Evolutionary conservation across 1,140 invertebrate species (phyloP).

Genomic region (Protaetia brevitarsis): DNA sequence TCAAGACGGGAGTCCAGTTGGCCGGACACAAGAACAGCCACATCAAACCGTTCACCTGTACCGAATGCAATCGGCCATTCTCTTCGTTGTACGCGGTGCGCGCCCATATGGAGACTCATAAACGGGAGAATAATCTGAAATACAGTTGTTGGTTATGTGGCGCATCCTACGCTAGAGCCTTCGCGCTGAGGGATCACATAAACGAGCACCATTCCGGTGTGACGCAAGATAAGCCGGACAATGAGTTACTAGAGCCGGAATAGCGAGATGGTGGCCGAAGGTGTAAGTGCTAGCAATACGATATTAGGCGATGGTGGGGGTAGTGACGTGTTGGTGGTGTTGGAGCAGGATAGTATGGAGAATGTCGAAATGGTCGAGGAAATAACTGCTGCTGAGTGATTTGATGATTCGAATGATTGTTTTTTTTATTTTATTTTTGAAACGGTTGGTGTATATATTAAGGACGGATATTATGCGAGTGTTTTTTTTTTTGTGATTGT

Average conservation of each 20-base stretch:
- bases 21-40: conserved; percentile 74
- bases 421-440: neutral
- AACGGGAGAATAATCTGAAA: conserved; percentile 66
- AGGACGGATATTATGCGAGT: no score
- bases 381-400: conserved; percentile 22
- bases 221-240: neutral
- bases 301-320: neutral
- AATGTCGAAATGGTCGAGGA: conserved; percentile 30
- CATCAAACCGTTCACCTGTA: conserved; percentile 71
- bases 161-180: conserved; percentile 67
- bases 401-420: neutral
- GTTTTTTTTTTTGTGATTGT: no score
- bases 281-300: conserved; percentile 3
- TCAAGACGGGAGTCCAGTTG: conserved; percentile 71
- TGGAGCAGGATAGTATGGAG: conserved; percentile 27
- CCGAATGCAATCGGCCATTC: conserved; percentile 69
- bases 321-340: conserved; percentile 12
- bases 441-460: no score
- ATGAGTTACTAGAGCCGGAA: neutral
- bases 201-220: conserved; percentile 54
- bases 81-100: conserved; percentile 69
- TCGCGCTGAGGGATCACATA: conserved; percentile 68
- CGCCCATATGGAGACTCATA: conserved; percentile 67
- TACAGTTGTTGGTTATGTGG: conserved; percentile 69
- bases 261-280: conserved; percentile 24